Evolutionary conservation across 2,113 vertebrate genomes (phyloP).

Genomic region (Dunckerocampus dactyliophorus): DNA sequence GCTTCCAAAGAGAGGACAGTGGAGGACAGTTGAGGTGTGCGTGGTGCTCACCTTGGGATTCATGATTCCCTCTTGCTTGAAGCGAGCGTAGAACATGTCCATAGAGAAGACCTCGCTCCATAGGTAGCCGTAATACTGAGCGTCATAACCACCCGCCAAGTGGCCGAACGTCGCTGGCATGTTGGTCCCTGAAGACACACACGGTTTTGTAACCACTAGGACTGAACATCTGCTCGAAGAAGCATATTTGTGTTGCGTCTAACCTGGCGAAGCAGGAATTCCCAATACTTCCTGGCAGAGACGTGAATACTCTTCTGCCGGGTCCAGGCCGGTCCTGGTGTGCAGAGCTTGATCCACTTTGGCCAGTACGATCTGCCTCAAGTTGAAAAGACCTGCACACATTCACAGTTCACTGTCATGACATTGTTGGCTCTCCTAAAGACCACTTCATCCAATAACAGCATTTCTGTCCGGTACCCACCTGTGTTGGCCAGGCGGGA

Average conservation of each 20-base stretch:
- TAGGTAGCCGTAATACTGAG: conserved; percentile 96
- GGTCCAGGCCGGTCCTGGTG: conserved; percentile 77
- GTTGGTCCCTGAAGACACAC: conserved; percentile 79
- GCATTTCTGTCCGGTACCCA: conserved; percentile 31
- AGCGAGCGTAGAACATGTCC: conserved; percentile 96
- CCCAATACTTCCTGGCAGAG: conserved; percentile 86
- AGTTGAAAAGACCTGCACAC: conserved; percentile 86
- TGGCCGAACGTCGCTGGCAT: conserved; percentile 97
- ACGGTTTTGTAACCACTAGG: neutral
- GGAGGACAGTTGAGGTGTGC: no score
- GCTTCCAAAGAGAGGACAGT: neutral
- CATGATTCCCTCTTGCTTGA: conserved; percentile 78
- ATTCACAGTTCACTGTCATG: neutral
- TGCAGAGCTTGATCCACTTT: conserved; percentile 93
- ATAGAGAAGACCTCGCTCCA: conserved; percentile 98
- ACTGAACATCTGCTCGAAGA: neutral
- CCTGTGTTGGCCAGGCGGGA: conserved; percentile 95
- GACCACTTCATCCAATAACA: neutral
- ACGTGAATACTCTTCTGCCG: conserved; percentile 80
- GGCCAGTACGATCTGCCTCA: conserved; percentile 93
- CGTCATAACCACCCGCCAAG: conserved; percentile 90
- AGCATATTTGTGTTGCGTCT: neutral
- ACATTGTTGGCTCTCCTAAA: no score
- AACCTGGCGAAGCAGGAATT: conserved; percentile 84
- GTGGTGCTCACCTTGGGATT: conserved; percentile 48